Percentiles rank a stretch among this genome's conserved stretches.
These are phyloP conservation scores for Parelbella ahira DNA, from an alignment of 2,888 invertebrate species.

Conservation along the genomic window DNA sequence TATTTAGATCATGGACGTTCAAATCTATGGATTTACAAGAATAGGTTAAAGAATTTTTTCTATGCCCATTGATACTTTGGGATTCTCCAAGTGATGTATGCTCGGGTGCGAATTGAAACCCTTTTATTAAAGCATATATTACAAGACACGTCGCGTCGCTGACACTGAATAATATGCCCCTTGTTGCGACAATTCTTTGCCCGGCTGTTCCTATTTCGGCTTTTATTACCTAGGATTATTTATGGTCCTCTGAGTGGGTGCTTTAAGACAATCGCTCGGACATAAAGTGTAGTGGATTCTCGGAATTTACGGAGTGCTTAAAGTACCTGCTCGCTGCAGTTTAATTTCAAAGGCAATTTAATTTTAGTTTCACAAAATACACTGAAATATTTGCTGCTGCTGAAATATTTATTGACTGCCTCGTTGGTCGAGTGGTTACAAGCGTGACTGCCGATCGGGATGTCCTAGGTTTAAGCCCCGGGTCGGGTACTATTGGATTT, in stretches of 20 bases:
- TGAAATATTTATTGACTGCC: too few species aligned
- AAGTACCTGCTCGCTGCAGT: conserved; percentile 15
- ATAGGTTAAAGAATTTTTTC: too few species aligned
- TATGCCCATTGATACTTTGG: conserved; percentile 75
- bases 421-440: too few species aligned
- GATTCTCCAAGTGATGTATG: conserved; percentile 67
- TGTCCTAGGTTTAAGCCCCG: too few species aligned
- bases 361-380: conserved; percentile 10
- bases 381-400: too few species aligned
- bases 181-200: conserved; percentile 70
- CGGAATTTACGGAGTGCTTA: conserved; percentile 22
- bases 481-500: too few species aligned
- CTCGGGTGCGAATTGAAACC: conserved; percentile 73
- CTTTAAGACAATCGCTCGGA: conserved; percentile 33
- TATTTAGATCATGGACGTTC: too few species aligned
- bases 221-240: conserved; percentile 71
- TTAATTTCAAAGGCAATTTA: conserved; percentile 21
- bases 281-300: conserved; percentile 25
- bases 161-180: conserved; percentile 77
- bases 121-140: conserved; percentile 81
- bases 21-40: too few species aligned
- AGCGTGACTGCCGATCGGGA: too few species aligned
- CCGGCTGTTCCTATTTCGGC: conserved; percentile 61
- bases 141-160: conserved; percentile 66
- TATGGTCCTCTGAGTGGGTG: conserved; percentile 48